A percentile compares a stretch with the other conserved stretches of the same genome.
Conservation (phyloP, 1,140 invertebrate genomes). For the Pseudomyrmex gracilis region DNA sequence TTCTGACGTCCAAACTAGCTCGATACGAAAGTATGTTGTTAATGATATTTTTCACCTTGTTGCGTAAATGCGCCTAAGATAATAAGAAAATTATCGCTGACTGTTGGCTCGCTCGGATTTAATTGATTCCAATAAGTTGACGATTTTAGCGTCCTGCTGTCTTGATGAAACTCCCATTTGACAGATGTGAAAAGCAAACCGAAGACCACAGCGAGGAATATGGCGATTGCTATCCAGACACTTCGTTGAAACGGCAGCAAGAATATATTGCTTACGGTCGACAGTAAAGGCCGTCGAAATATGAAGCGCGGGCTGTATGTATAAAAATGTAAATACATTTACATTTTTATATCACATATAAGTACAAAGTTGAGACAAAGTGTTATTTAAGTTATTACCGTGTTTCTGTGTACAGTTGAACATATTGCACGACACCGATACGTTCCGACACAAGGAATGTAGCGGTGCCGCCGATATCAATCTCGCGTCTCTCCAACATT, state of each 20-base stretch:
- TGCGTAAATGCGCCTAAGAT: constrained; percentile 77
- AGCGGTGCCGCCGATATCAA: constrained; percentile 88
- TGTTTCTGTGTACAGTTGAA: constrained; percentile 87
- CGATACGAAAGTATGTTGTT: no score
- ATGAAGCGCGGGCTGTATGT: constrained; percentile 87
- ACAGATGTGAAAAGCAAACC: constrained; percentile 82
- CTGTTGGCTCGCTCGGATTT: constrained; percentile 54
- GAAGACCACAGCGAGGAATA: constrained; percentile 84
- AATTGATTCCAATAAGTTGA: not conserved
- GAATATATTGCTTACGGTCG: constrained; percentile 89
- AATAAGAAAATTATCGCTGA: constrained; percentile 76
- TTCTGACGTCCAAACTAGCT: no score
- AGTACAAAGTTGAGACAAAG: not conserved
- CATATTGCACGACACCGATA: constrained; percentile 87
- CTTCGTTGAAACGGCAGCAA: constrained; percentile 86
- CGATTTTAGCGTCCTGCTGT: not conserved
- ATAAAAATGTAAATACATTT: no score
- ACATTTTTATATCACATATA: not conserved
- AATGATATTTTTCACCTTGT: constrained; percentile 71
- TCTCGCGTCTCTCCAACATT: constrained; percentile 86
- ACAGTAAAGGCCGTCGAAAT: constrained; percentile 88
- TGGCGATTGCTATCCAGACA: constrained; percentile 87
- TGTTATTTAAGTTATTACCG: constrained; percentile 61
- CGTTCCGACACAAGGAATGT: constrained; percentile 87
- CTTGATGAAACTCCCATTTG: constrained; percentile 79